Conservation (phyloP, 2,113 vertebrate species). For the Otis tarda region DNA sequence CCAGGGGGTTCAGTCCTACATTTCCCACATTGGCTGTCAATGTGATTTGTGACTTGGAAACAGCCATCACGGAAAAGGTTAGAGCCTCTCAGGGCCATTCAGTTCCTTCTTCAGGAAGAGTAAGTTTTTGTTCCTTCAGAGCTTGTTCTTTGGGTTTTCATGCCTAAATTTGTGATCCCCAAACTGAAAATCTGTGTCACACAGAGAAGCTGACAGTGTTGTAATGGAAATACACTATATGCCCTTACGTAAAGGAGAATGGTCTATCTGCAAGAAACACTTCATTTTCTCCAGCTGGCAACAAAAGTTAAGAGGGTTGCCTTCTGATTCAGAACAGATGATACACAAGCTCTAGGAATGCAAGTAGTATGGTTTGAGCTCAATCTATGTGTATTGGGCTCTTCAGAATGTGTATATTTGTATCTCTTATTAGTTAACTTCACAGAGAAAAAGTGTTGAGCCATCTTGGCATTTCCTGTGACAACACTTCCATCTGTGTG, state of each 20-base stretch:
- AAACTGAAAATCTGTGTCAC: neutral
- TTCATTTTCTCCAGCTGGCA: neutral
- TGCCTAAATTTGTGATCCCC: neutral
- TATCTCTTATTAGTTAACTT: neutral
- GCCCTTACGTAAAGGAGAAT: neutral
- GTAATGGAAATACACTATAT: neutral
- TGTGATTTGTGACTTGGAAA: neutral
- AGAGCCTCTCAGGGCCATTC: neutral
- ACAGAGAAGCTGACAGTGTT: neutral
- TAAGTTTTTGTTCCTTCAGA: neutral
- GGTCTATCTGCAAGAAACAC: neutral
- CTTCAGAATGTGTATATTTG: neutral
- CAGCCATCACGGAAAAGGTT: neutral
- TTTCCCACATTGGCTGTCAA: neutral
- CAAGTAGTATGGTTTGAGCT: neutral
- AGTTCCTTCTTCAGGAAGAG: neutral
- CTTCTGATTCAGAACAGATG: neutral
- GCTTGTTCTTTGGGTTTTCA: neutral
- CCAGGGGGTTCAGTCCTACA: neutral
- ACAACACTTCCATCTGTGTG: neutral
- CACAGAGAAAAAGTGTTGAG: neutral
- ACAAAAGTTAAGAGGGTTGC: neutral
- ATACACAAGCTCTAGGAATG: neutral
- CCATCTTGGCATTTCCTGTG: neutral
- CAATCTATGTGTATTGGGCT: neutral